Percentiles rank a stretch among this genome's conserved stretches.
Evolutionary conservation across 2,888 invertebrate species (phyloP).

Genomic region (Limnephilus marmoratus): DNA sequence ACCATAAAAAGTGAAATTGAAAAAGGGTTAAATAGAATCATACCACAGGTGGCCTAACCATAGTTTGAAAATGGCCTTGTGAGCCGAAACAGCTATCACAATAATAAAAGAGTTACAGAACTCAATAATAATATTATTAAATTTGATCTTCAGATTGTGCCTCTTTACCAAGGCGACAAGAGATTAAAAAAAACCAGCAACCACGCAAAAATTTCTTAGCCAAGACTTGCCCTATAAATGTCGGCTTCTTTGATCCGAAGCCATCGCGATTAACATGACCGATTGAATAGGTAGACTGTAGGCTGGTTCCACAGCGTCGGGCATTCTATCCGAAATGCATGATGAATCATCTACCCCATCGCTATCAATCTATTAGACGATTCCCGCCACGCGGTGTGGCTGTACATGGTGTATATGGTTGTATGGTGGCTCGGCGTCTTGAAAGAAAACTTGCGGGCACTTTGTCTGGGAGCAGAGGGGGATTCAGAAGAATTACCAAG

Average conservation of each 20-base stretch:
- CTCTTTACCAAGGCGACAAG: background rate
- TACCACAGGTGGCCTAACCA: too few species aligned
- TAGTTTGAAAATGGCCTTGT: too few species aligned
- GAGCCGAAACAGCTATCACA: too few species aligned
- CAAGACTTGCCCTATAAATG: background rate
- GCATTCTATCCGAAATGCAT: slow-evolving; percentile 31
- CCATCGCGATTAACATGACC: slow-evolving; percentile 33
- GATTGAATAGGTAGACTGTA: slow-evolving; percentile 9
- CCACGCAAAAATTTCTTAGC: slow-evolving; percentile 2
- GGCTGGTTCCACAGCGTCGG: background rate
- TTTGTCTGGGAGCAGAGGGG: background rate
- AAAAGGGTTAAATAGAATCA: too few species aligned
- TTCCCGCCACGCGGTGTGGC: slow-evolving; percentile 29
- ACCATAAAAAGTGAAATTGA: too few species aligned
- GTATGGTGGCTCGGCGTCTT: slow-evolving; percentile 29
- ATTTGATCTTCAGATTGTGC: background rate
- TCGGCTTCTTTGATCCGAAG: slow-evolving; percentile 36
- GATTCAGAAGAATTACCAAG: background rate
- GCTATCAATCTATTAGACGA: slow-evolving; percentile 51
- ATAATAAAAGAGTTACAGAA: too few species aligned
- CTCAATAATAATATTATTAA: too few species aligned
- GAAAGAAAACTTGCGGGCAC: slow-evolving; percentile 17
- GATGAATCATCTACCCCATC: slow-evolving; percentile 30
- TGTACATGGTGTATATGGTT: background rate
- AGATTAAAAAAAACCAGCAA: background rate